Evolutionary conservation across 2,113 vertebrate genomes (phyloP), one percentile per base, ranked within the genome.

Genomic region (Morone saxatilis): DNA sequence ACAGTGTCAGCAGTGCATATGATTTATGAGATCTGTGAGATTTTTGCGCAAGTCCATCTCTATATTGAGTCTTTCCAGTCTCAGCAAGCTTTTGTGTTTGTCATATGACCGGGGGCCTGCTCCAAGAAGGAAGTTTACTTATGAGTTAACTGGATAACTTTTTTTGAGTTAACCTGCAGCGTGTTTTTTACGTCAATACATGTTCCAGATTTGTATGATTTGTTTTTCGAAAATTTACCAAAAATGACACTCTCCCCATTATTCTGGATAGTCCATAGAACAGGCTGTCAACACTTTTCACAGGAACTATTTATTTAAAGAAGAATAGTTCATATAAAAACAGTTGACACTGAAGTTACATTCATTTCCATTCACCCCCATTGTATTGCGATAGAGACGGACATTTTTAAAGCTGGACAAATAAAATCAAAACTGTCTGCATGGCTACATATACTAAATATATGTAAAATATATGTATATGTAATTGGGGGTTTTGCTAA

Each of bases 41-140:
- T 50, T n/a, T 78, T 38, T 75, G 22, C 41, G 51, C 31, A 36
- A 43, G 16, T 73, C 48, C 13, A 2, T 84, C 40, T 68, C 8
- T 60, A 2, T 31, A 61, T 25, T 1, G 74, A 25, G 38, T 60
- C 36, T 80, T 40, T 75, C 19, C 31, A 65, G 51, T 40, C 12
- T 60, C 40, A 2, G 40, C 9, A 36, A 48, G 71, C 54, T 50
- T 73, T 47, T 82, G 65, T 83, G 38, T 84, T 60, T 87, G 38
- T 71, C 22, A 76, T 76, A 19, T 65, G 57, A 81, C 20, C 72
- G 50, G 74, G 68, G 25, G 40, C 31, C 53, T 36, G 66, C 67
- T 85, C 71, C 45, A 47, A 81, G 22, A 79, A 73, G 69, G 41
- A 56, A 5, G 66, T 60, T 78, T 45, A 51, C 47, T 63, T 7